Conservation (phyloP, 2,113 vertebrate species). For the Menura novaehollandiae region DNA sequence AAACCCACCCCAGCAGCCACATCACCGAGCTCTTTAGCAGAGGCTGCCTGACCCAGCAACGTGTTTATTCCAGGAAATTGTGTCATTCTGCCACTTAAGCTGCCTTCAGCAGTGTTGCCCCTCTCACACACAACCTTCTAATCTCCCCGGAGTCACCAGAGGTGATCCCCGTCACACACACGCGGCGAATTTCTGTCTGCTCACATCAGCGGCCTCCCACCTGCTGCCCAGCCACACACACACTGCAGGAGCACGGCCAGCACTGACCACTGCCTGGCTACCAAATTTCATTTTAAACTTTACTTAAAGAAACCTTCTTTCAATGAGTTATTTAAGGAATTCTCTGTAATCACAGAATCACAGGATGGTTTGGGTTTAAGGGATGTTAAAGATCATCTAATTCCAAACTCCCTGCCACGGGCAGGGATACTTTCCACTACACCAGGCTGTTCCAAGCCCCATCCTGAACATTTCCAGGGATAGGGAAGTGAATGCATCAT, state of each 20-base stretch:
- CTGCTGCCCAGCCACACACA: not conserved
- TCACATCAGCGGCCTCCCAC: conserved; percentile 71
- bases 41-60: conserved; percentile 73
- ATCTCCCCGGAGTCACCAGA: conserved; percentile 80
- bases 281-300: not conserved
- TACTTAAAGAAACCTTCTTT: not conserved
- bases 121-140: conserved; percentile 80
- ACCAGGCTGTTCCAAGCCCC: not conserved
- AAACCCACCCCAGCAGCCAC: conserved; percentile 47
- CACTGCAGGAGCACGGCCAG: not conserved
- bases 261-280: accelerated
- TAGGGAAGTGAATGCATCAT: not conserved
- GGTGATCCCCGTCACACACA: conserved; percentile 80
- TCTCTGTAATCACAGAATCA: accelerated
- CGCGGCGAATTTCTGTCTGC: conserved; percentile 75
- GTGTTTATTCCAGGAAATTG: conserved; percentile 85
- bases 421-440: not conserved
- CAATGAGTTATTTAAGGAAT: not conserved
- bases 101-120: conserved; percentile 76
- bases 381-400: not conserved
- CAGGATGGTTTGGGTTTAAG: not conserved
- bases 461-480: not conserved
- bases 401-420: not conserved
- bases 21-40: conserved; percentile 70
- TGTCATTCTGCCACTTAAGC: conserved; percentile 85